Conservation (phyloP, 2,113 vertebrate species). For the Colaptes auratus region DNA sequence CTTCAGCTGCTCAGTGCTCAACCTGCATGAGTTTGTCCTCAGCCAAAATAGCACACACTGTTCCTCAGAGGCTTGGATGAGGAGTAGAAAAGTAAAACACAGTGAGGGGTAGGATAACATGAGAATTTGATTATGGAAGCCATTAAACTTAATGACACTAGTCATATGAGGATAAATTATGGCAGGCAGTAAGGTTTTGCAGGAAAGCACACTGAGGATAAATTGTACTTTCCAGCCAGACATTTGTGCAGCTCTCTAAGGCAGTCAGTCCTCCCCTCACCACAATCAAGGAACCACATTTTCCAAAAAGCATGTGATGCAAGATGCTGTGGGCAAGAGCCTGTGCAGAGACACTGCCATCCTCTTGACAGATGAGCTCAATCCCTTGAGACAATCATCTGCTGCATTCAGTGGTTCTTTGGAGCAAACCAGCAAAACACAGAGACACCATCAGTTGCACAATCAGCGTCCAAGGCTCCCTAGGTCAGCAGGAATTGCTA, state of each 20-base stretch:
- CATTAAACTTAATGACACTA: slow-evolving; percentile 26
- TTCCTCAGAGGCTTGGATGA: neutral
- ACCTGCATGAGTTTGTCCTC: neutral
- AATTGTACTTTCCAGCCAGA: neutral
- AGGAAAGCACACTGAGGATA: neutral
- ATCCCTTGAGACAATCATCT: neutral
- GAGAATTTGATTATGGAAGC: slow-evolving; percentile 30
- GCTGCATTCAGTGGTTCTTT: neutral
- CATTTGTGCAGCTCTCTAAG: neutral
- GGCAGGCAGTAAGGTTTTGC: neutral
- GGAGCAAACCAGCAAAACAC: neutral
- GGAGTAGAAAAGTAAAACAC: neutral
- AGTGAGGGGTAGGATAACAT: neutral
- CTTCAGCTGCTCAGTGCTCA: neutral
- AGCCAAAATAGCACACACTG: neutral
- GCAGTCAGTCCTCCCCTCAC: neutral
- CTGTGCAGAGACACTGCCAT: accelerated
- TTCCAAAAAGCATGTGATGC: neutral
- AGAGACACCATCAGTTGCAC: neutral
- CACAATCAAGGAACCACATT: neutral
- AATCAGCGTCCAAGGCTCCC: neutral
- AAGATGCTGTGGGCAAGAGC: neutral
- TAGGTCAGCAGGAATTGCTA: neutral
- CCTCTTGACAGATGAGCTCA: neutral
- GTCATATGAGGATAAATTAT: neutral